Evolutionary conservation across 2,888 invertebrate genomes (phyloP).

Genomic region (Calliscelio sp.): DNA sequence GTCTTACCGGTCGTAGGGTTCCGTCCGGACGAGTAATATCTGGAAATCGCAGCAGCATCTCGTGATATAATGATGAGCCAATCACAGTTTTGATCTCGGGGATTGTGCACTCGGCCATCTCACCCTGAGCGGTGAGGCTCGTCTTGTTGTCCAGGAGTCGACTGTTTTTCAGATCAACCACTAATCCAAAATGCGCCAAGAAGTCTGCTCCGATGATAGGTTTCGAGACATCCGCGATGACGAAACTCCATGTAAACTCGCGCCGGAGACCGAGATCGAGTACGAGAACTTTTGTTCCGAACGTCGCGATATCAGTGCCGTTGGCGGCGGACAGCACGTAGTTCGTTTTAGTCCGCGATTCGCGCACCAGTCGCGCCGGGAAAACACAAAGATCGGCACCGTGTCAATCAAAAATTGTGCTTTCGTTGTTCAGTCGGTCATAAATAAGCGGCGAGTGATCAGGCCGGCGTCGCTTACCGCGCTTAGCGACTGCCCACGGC

Average conservation of each 20-base stretch:
- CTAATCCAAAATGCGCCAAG: slow-evolving; percentile 77
- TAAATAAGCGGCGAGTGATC: slow-evolving; percentile 68
- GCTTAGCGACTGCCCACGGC: slow-evolving; percentile 76
- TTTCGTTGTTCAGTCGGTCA: slow-evolving; percentile 51
- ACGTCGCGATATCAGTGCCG: slow-evolving; percentile 78
- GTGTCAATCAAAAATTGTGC: slow-evolving; percentile 74
- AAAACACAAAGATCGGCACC: slow-evolving; percentile 69
- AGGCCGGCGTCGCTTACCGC: slow-evolving; percentile 75
- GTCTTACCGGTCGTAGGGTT: no score
- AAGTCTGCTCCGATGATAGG: slow-evolving; percentile 83
- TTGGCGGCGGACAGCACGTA: slow-evolving; percentile 81
- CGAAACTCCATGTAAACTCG: slow-evolving; percentile 79
- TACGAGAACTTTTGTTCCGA: slow-evolving; percentile 74
- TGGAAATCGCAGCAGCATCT: slow-evolving; percentile 40
- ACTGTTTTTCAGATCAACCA: slow-evolving; percentile 77
- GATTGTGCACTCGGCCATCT: background rate
- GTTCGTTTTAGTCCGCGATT: slow-evolving; percentile 67
- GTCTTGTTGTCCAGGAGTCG: slow-evolving; percentile 71
- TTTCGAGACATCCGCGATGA: slow-evolving; percentile 79
- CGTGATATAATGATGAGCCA: slow-evolving; percentile 18
- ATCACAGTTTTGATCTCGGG: slow-evolving; percentile 13
- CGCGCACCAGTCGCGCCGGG: slow-evolving; percentile 52
- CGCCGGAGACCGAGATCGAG: slow-evolving; percentile 79
- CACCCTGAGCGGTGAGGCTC: background rate
- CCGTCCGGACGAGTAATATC: slow-evolving; percentile 59